A percentile compares a stretch with the other conserved stretches of the same genome.
Evolutionary conservation across 2,888 invertebrate species (phyloP).

Genomic region (Hyalella azteca): DNA sequence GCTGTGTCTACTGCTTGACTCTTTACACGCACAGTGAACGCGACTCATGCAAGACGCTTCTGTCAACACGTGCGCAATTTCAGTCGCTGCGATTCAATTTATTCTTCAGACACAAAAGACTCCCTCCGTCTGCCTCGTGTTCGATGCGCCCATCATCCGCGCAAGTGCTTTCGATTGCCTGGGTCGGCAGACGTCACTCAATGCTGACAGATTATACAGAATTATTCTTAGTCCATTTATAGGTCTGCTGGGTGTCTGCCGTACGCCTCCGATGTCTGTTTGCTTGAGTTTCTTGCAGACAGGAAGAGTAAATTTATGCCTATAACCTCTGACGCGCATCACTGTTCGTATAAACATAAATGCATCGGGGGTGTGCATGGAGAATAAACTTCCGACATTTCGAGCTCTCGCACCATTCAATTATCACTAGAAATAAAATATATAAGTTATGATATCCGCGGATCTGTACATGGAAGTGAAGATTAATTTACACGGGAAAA

Average conservation of each 20-base stretch:
- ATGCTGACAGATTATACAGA: background rate
- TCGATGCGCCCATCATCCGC: background rate
- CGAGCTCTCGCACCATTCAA: background rate
- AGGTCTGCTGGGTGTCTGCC: background rate
- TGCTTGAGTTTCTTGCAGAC: background rate
- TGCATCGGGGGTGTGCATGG: too few species aligned
- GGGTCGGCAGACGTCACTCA: background rate
- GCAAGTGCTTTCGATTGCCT: background rate
- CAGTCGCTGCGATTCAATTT: background rate
- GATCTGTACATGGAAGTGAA: background rate
- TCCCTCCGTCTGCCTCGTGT: background rate
- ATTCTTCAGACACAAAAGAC: background rate
- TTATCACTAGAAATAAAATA: constrained; percentile 6
- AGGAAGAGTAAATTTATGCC: constrained; percentile 11
- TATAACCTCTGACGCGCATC: background rate
- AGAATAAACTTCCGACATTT: constrained; percentile 20
- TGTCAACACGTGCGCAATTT: background rate
- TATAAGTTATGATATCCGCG: background rate
- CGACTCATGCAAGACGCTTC: background rate
- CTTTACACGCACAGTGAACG: background rate
- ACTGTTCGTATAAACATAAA: too few species aligned
- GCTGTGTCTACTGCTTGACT: constrained; percentile 16
- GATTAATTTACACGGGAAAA: constrained; percentile 12
- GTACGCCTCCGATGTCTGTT: background rate
- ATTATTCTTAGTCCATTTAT: constrained; percentile 3